Percentiles rank a stretch among this genome's conserved stretches.
phyloP scores from a whole-genome alignment of 2,113 vertebrate genomes.

The Butastur rufipennis region DNA sequence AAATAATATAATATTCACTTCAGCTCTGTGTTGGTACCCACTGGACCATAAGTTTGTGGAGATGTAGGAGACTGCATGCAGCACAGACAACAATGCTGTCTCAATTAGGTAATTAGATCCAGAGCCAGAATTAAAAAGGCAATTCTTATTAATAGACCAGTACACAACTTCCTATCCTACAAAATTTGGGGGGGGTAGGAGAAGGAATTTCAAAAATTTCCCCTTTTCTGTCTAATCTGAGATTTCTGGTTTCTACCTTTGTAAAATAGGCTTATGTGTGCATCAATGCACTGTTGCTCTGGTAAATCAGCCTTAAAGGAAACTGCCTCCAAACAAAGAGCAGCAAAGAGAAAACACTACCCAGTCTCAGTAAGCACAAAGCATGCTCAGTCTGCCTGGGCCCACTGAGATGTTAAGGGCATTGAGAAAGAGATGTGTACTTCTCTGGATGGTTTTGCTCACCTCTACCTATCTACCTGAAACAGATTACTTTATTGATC shows the following conservation, averaged over 20 bases:
- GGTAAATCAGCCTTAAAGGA: constrained; percentile 35
- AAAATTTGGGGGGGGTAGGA: rapidly evolving
- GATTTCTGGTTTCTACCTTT: background rate
- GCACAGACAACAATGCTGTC: background rate
- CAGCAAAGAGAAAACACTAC: background rate
- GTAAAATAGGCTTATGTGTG: background rate
- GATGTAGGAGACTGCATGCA: background rate
- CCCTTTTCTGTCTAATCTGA: background rate
- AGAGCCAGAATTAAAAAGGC: background rate
- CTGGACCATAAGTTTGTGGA: background rate
- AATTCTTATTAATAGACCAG: background rate
- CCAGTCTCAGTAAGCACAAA: background rate
- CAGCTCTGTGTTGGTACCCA: background rate
- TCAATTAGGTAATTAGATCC: background rate
- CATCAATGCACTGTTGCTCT: constrained; percentile 5
- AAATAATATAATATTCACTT: background rate
- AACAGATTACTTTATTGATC: background rate
- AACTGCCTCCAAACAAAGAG: background rate
- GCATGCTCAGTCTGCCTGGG: rapidly evolving
- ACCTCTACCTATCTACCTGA: background rate
- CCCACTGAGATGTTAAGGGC: background rate
- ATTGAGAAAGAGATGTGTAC: background rate
- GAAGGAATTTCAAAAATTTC: background rate
- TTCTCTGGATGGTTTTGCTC: background rate
- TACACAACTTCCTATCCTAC: background rate